phyloP scores from a whole-genome alignment of 1,140 invertebrate genomes.

The Sarcophaga bullata region DNA sequence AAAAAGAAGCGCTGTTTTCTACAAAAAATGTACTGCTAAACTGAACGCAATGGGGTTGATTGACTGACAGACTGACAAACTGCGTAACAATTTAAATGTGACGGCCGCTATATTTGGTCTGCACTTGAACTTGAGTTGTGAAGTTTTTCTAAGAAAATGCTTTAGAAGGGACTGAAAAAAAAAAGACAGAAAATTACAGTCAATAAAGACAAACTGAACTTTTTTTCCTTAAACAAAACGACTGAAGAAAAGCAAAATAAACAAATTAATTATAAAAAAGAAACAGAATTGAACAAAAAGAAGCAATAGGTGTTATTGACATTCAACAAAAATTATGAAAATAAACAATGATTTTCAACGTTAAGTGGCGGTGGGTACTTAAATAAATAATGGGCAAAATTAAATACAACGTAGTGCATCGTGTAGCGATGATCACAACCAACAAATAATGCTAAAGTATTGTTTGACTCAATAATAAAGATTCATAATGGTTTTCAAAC shows the following conservation, averaged over 20 bases:
- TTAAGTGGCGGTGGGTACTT: no score
- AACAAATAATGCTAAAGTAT: no score
- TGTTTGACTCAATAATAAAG: no score
- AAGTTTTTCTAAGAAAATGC: slow-evolving; percentile 4
- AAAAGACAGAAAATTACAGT: neutral
- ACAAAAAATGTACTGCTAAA: no score
- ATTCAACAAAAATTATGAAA: slow-evolving; percentile 11
- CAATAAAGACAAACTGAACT: neutral
- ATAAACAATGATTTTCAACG: no score
- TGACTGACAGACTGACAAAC: no score
- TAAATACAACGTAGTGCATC: no score
- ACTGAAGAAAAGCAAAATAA: slow-evolving; percentile 25
- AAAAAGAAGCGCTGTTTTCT: no score
- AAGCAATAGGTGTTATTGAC: slow-evolving; percentile 22
- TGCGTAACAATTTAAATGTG: neutral
- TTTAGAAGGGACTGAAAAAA: neutral
- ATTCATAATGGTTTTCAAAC: no score
- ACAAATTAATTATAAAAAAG: slow-evolving; percentile 18
- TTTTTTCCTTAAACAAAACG: neutral
- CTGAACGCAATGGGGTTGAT: no score
- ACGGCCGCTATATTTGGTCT: neutral
- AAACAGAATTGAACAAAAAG: neutral
- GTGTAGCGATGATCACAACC: no score
- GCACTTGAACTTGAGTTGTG: slow-evolving; percentile 31
- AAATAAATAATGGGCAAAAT: no score